A percentile compares a stretch with the other conserved stretches of the same genome.
These are phyloP conservation scores for Geotrypetes seraphini DNA, from an alignment of 2,797 vertebrate species.

Conservation along the genomic window DNA sequence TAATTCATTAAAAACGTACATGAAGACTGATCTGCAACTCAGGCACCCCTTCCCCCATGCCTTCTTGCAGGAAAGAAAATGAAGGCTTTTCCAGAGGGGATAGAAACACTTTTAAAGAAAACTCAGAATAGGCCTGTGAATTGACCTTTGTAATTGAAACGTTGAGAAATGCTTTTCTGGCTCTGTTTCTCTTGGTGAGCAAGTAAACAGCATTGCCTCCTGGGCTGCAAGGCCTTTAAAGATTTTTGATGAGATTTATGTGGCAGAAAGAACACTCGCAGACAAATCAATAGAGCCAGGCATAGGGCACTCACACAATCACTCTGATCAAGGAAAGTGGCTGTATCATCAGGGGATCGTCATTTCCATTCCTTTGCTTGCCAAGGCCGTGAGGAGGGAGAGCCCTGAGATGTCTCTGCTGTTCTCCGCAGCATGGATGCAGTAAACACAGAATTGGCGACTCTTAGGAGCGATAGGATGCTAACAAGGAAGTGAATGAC, in stretches of 20 bases:
- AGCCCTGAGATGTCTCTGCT: conserved; percentile 7
- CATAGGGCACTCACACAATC: conserved; percentile 36
- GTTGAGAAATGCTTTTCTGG: conserved; percentile 28
- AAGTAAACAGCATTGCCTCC: conserved; percentile 37
- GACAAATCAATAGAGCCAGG: conserved; percentile 54
- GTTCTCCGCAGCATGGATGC: conserved; percentile 30
- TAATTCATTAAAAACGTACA: too few relatives aligned
- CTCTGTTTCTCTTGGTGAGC: conserved; percentile 29
- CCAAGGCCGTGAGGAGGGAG: conserved; percentile 17
- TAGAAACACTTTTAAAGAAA: too few relatives aligned
- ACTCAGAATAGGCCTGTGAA: conserved; percentile 28
- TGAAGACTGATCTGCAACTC: too few relatives aligned
- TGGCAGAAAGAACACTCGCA: conserved; percentile 44
- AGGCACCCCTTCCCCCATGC: too few relatives aligned
- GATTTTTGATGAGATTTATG: conserved; percentile 51
- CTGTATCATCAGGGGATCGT: conserved; percentile 27
- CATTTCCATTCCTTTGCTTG: conserved; percentile 31
- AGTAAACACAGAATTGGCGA: conserved; percentile 18
- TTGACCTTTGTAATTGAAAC: conserved; percentile 20
- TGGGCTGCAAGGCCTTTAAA: conserved; percentile 40
- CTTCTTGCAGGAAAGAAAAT: too few relatives aligned
- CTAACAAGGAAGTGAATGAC: conserved; percentile 10
- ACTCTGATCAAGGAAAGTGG: conserved; percentile 35
- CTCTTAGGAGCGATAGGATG: conserved; percentile 1
- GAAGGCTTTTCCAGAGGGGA: too few relatives aligned